These are phyloP conservation scores for Brachypalpus laphriformis DNA, from an alignment of 2,888 invertebrate species.

Conservation along the genomic window DNA sequence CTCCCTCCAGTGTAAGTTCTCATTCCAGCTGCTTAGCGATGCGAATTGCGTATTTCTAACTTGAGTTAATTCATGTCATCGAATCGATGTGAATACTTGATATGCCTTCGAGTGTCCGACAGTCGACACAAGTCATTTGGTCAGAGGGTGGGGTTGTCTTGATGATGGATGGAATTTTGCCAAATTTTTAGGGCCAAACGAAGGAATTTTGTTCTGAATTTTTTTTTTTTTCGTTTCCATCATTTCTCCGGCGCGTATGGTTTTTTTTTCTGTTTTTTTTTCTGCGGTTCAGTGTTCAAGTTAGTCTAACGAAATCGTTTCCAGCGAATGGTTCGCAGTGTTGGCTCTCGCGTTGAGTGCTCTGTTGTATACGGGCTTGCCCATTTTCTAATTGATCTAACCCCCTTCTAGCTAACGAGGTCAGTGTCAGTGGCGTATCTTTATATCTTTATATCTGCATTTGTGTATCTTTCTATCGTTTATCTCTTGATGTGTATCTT, in stretches of 20 bases:
- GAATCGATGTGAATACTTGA: constrained; percentile 70
- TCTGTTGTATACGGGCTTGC: not conserved
- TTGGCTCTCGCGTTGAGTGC: constrained; percentile 20
- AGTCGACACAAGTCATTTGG: constrained; percentile 38
- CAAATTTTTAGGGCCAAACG: constrained; percentile 69
- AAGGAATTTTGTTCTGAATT: constrained; percentile 13
- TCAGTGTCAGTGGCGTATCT: constrained; percentile 68
- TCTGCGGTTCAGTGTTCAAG: constrained; percentile 3
- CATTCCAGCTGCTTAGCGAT: constrained; percentile 63
- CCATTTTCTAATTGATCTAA: constrained; percentile 52
- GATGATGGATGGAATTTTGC: constrained; percentile 65
- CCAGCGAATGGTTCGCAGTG: constrained; percentile 52
- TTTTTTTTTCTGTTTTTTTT: not conserved
- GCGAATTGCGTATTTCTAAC: constrained; percentile 55
- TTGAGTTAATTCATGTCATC: constrained; percentile 63
- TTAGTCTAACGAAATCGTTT: constrained; percentile 67
- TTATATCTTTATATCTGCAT: constrained; percentile 5
- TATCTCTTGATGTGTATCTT: constrained; percentile 6
- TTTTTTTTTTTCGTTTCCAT: not conserved
- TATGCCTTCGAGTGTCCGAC: constrained; percentile 50
- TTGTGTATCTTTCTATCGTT: constrained; percentile 37
- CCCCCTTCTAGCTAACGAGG: constrained; percentile 61
- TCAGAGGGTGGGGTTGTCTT: constrained; percentile 17
- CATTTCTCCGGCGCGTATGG: constrained; percentile 34
- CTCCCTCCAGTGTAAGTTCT: constrained; percentile 25